Evolutionary conservation across 2,797 vertebrate genomes (phyloP), one percentile per base, ranked within the genome.

Genomic region (Tachyglossus aculeatus): DNA sequence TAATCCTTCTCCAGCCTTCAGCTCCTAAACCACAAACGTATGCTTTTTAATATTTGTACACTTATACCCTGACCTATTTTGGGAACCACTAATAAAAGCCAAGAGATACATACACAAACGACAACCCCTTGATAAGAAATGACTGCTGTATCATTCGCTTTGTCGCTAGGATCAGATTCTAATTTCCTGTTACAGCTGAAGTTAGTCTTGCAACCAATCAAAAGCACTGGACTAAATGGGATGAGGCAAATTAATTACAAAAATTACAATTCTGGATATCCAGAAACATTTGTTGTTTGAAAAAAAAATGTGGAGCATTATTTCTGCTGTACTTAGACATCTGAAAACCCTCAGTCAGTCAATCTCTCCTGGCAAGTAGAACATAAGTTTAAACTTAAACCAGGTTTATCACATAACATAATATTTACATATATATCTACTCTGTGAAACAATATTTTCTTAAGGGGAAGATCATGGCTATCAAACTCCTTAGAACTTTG

Each of bases 1-100:
- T 63, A 84, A 88, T 89, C 80, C 81, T 80, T 67, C 80, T 78
- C 85, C 59, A 86, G 86, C 85, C 79, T 83, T 78, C 68, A 68
- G 62, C 83, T 92, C 85, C 80, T 80, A 88, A 88, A 61, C 64
- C 63, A 71, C 74, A 78, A 85, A 67, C 45, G 64, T 71, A 69
- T 53, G 52, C 70, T 82, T 81, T 81, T 83, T 66, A n/a, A 39
- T 68, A 53, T 74, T 38, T 72, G 68, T n/a, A 56, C 22, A 44
- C 69, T 75, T 68, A 37, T 12, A 58, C 18, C 33, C 67, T 34
- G 5, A 13, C 51, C 41, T 71, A 71, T 77, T 81, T 81, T 77
- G 71, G 83, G 70, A 74, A 75, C 12, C 39, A 55, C 71, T 9
- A 36, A 78, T 44, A 40, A 59, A 74, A 76, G 21, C 67, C 67